Percentiles rank a stretch among this genome's conserved stretches.
phyloP scores from a whole-genome alignment of 2,113 vertebrate species.

The Hipposideros armiger region DNA sequence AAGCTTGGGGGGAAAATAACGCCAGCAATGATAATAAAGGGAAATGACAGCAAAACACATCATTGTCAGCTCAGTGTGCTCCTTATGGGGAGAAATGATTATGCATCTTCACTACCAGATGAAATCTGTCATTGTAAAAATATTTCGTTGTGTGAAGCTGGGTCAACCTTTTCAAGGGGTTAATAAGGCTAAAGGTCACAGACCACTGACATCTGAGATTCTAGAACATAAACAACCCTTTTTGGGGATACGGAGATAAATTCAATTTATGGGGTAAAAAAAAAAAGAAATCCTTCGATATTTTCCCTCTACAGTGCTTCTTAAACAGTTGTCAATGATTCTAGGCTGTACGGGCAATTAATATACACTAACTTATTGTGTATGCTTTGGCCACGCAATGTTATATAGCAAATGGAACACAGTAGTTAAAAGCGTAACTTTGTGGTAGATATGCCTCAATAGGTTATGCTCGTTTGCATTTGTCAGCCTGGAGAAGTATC shows the following conservation, averaged over 20 bases:
- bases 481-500: neutral
- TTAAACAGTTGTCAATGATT: conserved; percentile 78
- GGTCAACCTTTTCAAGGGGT: conserved; percentile 80
- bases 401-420: conserved; percentile 65
- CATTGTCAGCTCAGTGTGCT: conserved; percentile 83
- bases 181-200: conserved; percentile 72
- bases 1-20: conserved; percentile 71
- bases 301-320: conserved; percentile 68
- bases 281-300: conserved; percentile 60
- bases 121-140: conserved; percentile 85
- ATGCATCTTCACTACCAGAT: conserved; percentile 82
- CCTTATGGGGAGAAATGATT: conserved; percentile 84
- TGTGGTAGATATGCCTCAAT: neutral
- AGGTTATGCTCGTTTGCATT: conserved; percentile 58
- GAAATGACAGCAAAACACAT: conserved; percentile 84
- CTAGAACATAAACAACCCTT: conserved; percentile 78
- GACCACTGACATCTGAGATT: conserved; percentile 71
- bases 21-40: conserved; percentile 84
- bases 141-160: conserved; percentile 78
- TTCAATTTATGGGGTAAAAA: conserved; percentile 80
- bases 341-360: conserved; percentile 69
- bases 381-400: conserved; percentile 36
- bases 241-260: conserved; percentile 67
- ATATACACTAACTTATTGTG: conserved; percentile 66
- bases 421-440: conserved; percentile 64